Evolutionary conservation across 1,140 invertebrate species (phyloP).

Genomic region (Heterodera schachtii): DNA sequence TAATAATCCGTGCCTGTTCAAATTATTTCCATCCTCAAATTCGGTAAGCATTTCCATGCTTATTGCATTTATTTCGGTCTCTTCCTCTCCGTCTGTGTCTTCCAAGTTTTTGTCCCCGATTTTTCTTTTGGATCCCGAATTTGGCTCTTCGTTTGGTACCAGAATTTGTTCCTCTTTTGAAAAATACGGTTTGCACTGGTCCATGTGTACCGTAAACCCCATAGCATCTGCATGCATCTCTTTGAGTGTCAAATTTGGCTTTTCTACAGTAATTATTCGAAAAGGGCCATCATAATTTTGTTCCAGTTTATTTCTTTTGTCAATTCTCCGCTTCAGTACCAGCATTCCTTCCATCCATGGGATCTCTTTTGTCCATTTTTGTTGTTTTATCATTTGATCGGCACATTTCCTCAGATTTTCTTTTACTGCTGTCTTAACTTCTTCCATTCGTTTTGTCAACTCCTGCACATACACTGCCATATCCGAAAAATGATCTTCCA

Average conservation of each 20-base stretch:
- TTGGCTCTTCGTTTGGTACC: too few species aligned
- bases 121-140: too few species aligned
- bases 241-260: constrained; percentile 17
- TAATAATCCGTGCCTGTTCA: neutral
- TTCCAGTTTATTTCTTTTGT: constrained; percentile 10
- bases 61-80: neutral
- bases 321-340: neutral
- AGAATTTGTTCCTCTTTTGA: too few species aligned
- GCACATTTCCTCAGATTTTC: neutral
- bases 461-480: constrained; percentile 2
- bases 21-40: neutral
- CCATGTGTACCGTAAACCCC: neutral
- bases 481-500: neutral
- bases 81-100: neutral
- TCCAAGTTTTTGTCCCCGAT: neutral
- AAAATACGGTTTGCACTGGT: constrained; percentile 12
- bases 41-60: neutral
- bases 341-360: constrained; percentile 8
- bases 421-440: neutral
- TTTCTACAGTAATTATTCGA: constrained; percentile 10
- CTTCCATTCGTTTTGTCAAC: neutral
- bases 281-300: neutral
- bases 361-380: neutral
- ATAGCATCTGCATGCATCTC: neutral
- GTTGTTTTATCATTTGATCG: neutral